Evolutionary conservation across 2,113 vertebrate species (phyloP), one percentile per base, ranked within the genome.

Genomic region (Drymodes brunneopygia): DNA sequence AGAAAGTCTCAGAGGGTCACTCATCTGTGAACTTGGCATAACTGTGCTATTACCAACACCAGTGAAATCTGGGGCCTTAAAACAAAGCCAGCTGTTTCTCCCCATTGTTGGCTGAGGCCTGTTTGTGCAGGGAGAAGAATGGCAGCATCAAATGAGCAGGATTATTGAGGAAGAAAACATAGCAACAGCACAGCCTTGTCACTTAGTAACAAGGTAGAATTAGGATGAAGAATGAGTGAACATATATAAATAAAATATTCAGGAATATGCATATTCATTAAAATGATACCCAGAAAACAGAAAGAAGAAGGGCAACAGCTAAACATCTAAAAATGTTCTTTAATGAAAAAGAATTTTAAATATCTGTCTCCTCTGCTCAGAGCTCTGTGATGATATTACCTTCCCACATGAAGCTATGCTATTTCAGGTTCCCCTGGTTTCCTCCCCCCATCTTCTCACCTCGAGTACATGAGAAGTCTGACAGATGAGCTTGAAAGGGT

Each of bases 381-480:
- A 91, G 61, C 78, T 91, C 79, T 83, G 57, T 92, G 42, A 79
- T 85, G 89, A 60, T 74, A 86, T 94, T 94, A 95, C 78, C 79
- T 85, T 96, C 94, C 92, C 57, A 90, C 27, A 47, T 31, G 60
- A 70, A 71, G 35, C 67, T 82, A 40, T 74, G 82, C 91, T 97
- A 88, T 97, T 97, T 96, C 83, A 91, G 83, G 74, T 84, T 95
- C 86, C 87, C 51, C 65, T 90, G 61, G 51, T 57, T 83, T 94
- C 70, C 57, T 73, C 33, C 91, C 67, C 83, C 58, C 90, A 65
- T 62, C n/a, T 85, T 36, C 45, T 95, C 48, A 75, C 88, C 84
- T 96, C 24, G 3, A 73, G 61, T 91, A 73, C 84, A 69, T 58
- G 83, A 88, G 90, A 95, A 96, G 78, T 87, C 94, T 97, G 92